Percentiles rank a stretch among this genome's conserved stretches.
phyloP scores from a whole-genome alignment of 2,888 invertebrate genomes.

The Micropterix aruncella region DNA sequence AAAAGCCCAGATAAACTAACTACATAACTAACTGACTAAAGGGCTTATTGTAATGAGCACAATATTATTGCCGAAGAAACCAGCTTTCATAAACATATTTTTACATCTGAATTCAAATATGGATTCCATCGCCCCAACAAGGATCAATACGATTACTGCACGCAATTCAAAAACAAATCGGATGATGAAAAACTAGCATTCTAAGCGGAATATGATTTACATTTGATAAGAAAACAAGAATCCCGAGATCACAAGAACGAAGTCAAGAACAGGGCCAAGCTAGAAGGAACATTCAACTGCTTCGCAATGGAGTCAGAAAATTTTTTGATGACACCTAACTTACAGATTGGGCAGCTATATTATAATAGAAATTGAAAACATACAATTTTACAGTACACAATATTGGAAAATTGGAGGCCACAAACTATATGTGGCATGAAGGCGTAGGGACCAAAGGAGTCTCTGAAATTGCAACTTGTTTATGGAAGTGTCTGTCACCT shows the following conservation, averaged over 20 bases:
- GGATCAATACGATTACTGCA: conserved; percentile 9
- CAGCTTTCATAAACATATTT: conserved; percentile 8
- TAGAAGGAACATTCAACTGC: too few species aligned
- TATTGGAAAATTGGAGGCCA: conserved; percentile 7
- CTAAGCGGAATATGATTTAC: too few species aligned
- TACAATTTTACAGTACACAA: conserved; percentile 9
- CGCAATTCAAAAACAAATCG: conserved; percentile 6
- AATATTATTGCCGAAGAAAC: conserved; percentile 6
- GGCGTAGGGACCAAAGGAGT: conserved; percentile 10
- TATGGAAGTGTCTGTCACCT: conserved; percentile 4
- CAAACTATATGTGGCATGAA: conserved; percentile 10
- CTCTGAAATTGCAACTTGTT: conserved; percentile 4
- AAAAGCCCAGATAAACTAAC: too few species aligned
- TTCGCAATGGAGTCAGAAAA: too few species aligned
- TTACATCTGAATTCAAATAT: conserved; percentile 9
- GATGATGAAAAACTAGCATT: conserved; percentile 7
- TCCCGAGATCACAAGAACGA: too few species aligned
- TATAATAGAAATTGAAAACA: conserved; percentile 10
- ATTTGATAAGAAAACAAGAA: too few species aligned
- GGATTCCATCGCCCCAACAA: conserved; percentile 9
- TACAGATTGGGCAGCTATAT: conserved; percentile 16
- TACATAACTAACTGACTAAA: too few species aligned
- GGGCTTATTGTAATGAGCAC: conserved; percentile 8
- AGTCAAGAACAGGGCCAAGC: too few species aligned
- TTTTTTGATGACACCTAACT: too few species aligned